Conservation (phyloP, 2,113 vertebrate genomes). For the Sigmodon hispidus region DNA sequence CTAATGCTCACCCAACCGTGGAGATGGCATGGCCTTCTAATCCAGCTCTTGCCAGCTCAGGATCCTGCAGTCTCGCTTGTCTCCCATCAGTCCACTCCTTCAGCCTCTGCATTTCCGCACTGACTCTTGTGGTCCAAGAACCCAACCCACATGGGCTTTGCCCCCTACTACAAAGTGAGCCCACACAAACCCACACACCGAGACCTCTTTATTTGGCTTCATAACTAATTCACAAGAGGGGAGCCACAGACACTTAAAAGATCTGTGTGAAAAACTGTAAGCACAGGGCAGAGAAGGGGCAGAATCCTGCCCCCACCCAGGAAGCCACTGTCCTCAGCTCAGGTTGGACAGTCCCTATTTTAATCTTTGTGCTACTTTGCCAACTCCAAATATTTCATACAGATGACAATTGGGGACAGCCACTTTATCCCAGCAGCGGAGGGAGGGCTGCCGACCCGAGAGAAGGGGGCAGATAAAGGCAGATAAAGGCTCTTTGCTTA, state of each 20-base stretch:
- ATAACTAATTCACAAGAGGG: background rate
- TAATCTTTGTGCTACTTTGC: constrained; percentile 21
- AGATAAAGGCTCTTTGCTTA: constrained; percentile 64
- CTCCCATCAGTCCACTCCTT: background rate
- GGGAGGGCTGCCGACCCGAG: background rate
- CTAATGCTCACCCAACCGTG: background rate
- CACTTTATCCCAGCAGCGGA: background rate
- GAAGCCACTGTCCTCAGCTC: background rate
- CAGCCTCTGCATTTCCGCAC: background rate
- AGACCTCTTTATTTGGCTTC: background rate
- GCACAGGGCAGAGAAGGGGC: background rate
- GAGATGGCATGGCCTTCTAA: background rate
- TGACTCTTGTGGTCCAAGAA: background rate
- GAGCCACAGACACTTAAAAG: background rate
- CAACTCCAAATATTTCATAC: background rate
- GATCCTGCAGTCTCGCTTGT: background rate
- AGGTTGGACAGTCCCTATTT: background rate
- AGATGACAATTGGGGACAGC: background rate
- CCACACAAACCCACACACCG: background rate
- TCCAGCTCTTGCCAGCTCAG: background rate
- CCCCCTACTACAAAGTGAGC: background rate
- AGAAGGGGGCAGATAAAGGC: constrained; percentile 19
- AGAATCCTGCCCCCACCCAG: background rate
- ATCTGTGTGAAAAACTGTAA: background rate
- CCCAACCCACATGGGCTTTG: background rate